Evolutionary conservation across 2,113 vertebrate species (phyloP), one percentile per base, ranked within the genome.

Genomic region (Hyaena hyaena): DNA sequence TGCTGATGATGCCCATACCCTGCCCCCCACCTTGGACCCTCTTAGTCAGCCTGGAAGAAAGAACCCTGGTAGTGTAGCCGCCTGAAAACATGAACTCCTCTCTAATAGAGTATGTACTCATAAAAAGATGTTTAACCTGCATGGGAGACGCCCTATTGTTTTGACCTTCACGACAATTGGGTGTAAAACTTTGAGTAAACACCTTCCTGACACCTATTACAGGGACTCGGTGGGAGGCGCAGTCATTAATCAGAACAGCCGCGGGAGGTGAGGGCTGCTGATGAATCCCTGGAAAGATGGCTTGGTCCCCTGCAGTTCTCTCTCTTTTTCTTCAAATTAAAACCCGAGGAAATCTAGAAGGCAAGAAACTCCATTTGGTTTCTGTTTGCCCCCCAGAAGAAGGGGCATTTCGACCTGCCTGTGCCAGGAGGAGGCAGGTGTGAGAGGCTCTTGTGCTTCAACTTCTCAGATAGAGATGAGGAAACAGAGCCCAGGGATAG

Each of bases 131-230:
- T 96, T 98, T 97, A 97, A 96, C 96, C 96, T 95, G 95, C 80
- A 43, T 3, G 63, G 96, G 87, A 97, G 96, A 95, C 0, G 90
- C 97, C 96, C 97, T 97, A 96, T 94, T 96, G 96, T 96, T 97
- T 97, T 96, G 96, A 98, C 94, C 96, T 98, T 97, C 97, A 93
- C 0, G 61, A 97, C 96, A 97, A 96, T n/a, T 97, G 96, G 97
- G 96, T 97, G 96, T 96, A 96, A 97, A 97, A 89, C 97, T 97
- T 90, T 76, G 96, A 97, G 97, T 92, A 98, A 96, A 96, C 96
- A 97, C 96, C 98, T 96, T 97, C 91, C 97, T 96, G 96, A 96
- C 96, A 97, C 98, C 96, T 97, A 97, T 97, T 97, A 96, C 35
- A 7, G 53, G 66, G 74, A 73, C 96, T 83, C 89, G 0, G 80